A percentile compares a stretch with the other conserved stretches of the same genome.
These are phyloP conservation scores for Oncorhynchus nerka DNA, from an alignment of 2,113 vertebrate genomes.

Conservation along the genomic window DNA sequence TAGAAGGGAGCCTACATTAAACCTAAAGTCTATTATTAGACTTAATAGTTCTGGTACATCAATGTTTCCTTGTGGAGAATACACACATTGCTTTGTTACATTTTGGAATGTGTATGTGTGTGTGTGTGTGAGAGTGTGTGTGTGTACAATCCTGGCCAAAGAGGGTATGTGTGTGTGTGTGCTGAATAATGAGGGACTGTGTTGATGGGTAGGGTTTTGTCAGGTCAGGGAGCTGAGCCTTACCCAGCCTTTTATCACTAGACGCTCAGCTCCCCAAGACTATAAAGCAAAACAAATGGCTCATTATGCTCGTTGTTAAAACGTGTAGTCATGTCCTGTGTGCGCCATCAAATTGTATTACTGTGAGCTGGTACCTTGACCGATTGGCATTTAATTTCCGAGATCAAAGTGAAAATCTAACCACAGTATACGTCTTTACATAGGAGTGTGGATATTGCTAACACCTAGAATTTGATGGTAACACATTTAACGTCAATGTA, in stretches of 20 bases:
- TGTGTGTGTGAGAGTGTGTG: not conserved
- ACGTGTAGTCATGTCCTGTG: not conserved
- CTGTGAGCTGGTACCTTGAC: not conserved
- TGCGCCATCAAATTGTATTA: not conserved
- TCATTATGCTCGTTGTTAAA: not conserved
- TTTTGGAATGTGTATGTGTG: not conserved
- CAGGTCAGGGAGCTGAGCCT: not conserved
- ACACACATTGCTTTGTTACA: too few species aligned
- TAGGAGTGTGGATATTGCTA: not conserved
- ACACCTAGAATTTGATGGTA: not conserved
- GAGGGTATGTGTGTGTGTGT: not conserved
- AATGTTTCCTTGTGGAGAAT: not conserved
- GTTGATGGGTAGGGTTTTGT: not conserved
- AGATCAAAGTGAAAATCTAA: not conserved
- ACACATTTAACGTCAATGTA: not conserved
- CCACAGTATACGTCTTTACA: not conserved
- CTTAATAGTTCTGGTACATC: not conserved
- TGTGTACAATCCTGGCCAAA: not conserved
- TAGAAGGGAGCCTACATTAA: not conserved
- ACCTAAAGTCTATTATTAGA: too few species aligned
- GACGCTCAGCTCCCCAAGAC: not conserved
- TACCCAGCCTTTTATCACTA: not conserved
- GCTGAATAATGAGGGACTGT: slow-evolving; percentile 2
- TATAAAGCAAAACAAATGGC: slow-evolving; percentile 1
- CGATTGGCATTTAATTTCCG: not conserved